Base-by-base conservation (phyloP, 1,140 invertebrate genomes). In the Scaptomyza hsui region DNA sequence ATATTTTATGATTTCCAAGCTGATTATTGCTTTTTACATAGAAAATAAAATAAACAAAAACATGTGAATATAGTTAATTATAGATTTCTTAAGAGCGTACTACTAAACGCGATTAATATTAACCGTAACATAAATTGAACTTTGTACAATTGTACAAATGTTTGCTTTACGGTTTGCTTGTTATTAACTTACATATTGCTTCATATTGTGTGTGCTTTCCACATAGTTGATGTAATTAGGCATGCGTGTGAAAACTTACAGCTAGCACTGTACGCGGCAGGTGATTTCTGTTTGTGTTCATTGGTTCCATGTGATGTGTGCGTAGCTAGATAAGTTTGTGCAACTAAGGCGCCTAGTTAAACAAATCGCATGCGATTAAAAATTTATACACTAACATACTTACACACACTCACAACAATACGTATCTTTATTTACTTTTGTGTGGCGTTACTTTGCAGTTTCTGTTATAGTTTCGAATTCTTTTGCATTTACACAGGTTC, bases 341-440 rank as follows among this genome's bases (percentile, higher is more conserved):
- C 44, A 41, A 49, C 62, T 64, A 61, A 72, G 72, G 72, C 63
- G 79, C 68, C 75, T 83, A 73, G 69, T 73, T 74, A 70, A 85
- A 85, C 77, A 77, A 85, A 81, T 85, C 73, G 81, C 80, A 85
- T 80, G 80, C 73, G 81, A 85, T 85, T 85, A 86, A 65, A 86
- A 73, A 64, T 86, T 63, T 73, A 76, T 80, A 70, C 67, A 73
- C 75, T 76, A 15, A 45, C 19, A n/a, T n/a, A n/a, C n/a, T n/a
- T n/a, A n/a, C n/a, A n/a, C n/a, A n/a, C n/a, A n/a, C 26, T 85
- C 63, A 68, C 51, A 55, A 42, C 63, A 62, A 61, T 80, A 60
- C 64, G 53, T 67, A n/a, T n/a, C n/a, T n/a, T 80, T 61, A 44
- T 62, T 70, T 59, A 63, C 18, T 13, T 18, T 32, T 26, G 15